Base-by-base conservation (phyloP, 2,888 invertebrate species). In the Andricus quercusramuli region DNA sequence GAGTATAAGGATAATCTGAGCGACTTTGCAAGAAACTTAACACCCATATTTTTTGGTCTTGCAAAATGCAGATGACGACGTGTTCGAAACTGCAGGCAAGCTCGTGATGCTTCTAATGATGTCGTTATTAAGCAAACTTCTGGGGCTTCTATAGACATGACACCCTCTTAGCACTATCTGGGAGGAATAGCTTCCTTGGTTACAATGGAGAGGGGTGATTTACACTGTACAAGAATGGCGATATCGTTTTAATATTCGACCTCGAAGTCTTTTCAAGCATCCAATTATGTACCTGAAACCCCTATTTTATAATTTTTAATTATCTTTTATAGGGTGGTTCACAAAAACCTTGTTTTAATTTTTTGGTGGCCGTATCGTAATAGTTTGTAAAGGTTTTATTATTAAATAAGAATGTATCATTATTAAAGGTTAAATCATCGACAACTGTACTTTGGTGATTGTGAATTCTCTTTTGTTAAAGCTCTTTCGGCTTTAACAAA, bases 31-130 rank as follows among this genome's bases (percentile, higher is more conserved):
- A 37, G 74, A 56, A 56, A 74, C 56, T 56, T 74, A 15, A 74
- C 29, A 29, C 15, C 25, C 22, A 29, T 74, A 56, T 56, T 74
- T 56, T 37, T 74, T 22, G 32, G 56, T 56, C 11, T 59, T n/a
- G 37, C 32, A 74, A 59, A 32, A 74, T 74, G 74, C 74, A 74
- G 56, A 74, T 74, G 37, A 74, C 29, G 74, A 56, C 56, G n/a
- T 74, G 56, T 32, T 56, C 74, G 22, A 37, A 74, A 51, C 56
- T 74, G 22, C 22, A n/a, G 32, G 47, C n/a, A 74, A 74, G 47
- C 70, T 70, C 32, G 51, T 70, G 70, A 32, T 56, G 37, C 74
- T 56, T 68, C 56, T 74, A 74, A 74, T 74, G 74, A 74, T 56
- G 51, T 32, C 32, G 56, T 74, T 74, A 74, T 74, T 74, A 74